Evolutionary conservation across 2,888 invertebrate genomes (phyloP), one percentile per base, ranked within the genome.

Genomic region (Mellilla xanthometata): DNA sequence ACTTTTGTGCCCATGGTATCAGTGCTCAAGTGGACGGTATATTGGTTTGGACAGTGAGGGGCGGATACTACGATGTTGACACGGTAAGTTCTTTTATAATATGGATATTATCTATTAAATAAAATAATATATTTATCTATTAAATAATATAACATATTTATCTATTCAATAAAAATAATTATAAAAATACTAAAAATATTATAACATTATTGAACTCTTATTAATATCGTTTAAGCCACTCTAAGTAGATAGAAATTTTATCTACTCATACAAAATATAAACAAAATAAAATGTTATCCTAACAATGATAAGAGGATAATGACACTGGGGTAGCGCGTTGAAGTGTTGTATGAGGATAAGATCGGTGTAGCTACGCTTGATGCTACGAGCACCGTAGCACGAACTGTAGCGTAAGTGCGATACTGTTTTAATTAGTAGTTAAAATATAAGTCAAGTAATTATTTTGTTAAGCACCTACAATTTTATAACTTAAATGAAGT

Each of bases 1-100:
- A 62, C 64, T 70, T 57, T 70, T 68, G 80, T 79, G 75, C 67
- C 67, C 63, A 76, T 78, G 73, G 60, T 72, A 72, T 65, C 69
- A 46, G 80, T 80, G 80, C 61, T 60, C 60, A 69, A 69, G 78
- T 78, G 75, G 64, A 60, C 63, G 56, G 55, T 68, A 62, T 65
- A 57, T 54, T 56, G 43, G 62, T 59, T 65, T 73, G 73, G 63
- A 69, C 60, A 65, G 68, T 70, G 76, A 68, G 69, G 67, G 56
- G 65, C 43, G 57, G 65, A 42, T 43, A 53, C 54, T 45, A 75
- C 55, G 48, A 81, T 81, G 73, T 70, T 81, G 68, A 64, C 70
- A 56, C 80, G 79, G 82, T 82, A 72, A 67, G 54, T 52, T 44
- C 43, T 43, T 43, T 42, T 43, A n/a, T n/a, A n/a, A n/a, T n/a